Percentiles rank a stretch among this genome's conserved stretches.
Conservation (phyloP, 2,797 vertebrate species). For the Menidia menidia region DNA sequence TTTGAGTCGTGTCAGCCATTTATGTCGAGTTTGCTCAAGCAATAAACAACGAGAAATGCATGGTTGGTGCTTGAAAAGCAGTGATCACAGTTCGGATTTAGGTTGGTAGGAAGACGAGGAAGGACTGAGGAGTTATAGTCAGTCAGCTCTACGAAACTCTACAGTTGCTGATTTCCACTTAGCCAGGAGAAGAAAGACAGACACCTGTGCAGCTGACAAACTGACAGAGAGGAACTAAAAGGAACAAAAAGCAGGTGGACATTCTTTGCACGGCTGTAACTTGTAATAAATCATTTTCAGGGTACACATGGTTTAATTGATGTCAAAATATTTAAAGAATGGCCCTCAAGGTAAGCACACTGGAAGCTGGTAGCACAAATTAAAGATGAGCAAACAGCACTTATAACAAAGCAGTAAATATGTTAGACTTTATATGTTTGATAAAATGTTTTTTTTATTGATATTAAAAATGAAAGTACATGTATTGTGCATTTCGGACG, state of each 20-base stretch:
- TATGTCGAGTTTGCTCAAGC: constrained; percentile 60
- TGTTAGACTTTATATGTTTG: constrained; percentile 71
- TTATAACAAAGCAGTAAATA: constrained; percentile 47
- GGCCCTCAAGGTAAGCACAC: constrained; percentile 22
- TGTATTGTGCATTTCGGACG: constrained; percentile 89
- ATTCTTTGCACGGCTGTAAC: constrained; percentile 58
- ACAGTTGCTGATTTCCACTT: constrained; percentile 63
- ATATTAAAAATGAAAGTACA: constrained; percentile 91
- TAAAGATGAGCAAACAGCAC: constrained; percentile 4
- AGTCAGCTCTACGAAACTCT: constrained; percentile 41
- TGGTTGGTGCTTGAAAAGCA: constrained; percentile 60
- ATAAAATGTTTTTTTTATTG: constrained; percentile 90
- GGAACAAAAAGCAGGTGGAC: constrained; percentile 72
- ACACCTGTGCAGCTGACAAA: constrained; percentile 33
- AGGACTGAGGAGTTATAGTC: constrained; percentile 50
- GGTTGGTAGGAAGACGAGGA: constrained; percentile 47
- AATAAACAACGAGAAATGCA: constrained; percentile 55
- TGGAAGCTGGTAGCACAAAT: constrained; percentile 24
- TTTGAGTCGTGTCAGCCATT: constrained; percentile 66
- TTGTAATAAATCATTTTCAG: constrained; percentile 75
- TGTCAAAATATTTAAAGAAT: constrained; percentile 62
- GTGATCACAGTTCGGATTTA: constrained; percentile 59
- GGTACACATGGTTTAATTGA: constrained; percentile 58
- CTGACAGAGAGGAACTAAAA: constrained; percentile 15
- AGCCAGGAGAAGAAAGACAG: constrained; percentile 45